phyloP scores from a whole-genome alignment of 2,888 invertebrate genomes.

The Imbricaverruca yamaguchii region DNA sequence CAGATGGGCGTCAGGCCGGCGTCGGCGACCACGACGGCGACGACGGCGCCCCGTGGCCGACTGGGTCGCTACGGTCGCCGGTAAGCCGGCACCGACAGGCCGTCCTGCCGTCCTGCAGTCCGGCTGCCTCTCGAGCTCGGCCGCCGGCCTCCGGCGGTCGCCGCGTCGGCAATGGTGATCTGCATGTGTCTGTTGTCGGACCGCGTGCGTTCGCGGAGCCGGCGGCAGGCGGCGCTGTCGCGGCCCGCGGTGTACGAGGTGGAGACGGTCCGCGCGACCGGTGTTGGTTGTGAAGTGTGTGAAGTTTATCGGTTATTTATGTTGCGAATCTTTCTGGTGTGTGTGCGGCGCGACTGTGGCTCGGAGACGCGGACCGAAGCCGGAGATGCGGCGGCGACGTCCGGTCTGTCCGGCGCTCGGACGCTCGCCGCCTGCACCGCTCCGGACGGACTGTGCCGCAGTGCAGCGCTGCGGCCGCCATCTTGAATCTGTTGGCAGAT shows the following conservation, averaged over 20 bases:
- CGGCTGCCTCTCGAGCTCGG: too few relatives aligned
- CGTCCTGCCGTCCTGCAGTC: too few relatives aligned
- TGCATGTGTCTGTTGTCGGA: not conserved
- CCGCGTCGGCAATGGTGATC: too few relatives aligned
- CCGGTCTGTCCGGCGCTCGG: not conserved
- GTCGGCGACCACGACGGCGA: too few relatives aligned
- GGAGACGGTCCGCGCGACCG: not conserved
- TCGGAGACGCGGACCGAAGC: too few relatives aligned
- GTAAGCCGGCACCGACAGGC: not conserved
- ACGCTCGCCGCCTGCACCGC: not conserved
- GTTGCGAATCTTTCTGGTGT: too few relatives aligned
- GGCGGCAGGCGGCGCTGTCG: too few relatives aligned
- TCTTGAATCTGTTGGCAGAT: too few relatives aligned
- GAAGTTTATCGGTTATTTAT: not conserved
- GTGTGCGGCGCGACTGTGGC: too few relatives aligned
- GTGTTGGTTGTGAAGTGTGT: not conserved
- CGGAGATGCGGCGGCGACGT: too few relatives aligned
- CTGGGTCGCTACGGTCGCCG: not conserved
- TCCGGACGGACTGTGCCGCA: not conserved
- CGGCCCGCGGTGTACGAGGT: not conserved
- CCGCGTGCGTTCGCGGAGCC: too few relatives aligned
- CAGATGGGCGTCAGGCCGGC: not conserved
- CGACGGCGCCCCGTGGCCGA: not conserved
- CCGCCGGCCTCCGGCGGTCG: too few relatives aligned
- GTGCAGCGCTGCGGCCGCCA: not conserved